Evolutionary conservation across 92 coral and sea anemone genomes (phyloP), one percentile per base, ranked within the genome.

Genomic region (Epizoanthus fatuus): DNA sequence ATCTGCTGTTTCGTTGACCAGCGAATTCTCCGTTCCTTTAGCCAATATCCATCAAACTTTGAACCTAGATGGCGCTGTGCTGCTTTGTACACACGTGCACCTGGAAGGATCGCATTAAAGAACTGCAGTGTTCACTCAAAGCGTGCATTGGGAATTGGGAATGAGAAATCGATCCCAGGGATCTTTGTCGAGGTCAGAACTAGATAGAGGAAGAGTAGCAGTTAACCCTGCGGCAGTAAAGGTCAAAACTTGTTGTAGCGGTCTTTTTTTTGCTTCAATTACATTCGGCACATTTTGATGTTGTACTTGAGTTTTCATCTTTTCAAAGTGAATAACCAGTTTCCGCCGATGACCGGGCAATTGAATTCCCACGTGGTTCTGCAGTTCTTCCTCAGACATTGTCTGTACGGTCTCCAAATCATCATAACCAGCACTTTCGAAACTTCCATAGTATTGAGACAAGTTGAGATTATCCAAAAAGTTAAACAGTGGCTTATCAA

Each of bases 81-180:
- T 8, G 81, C 75, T 69, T 84, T 54, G 38, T 84, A 84, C 13
- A 47, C 58, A 55, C 67, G n/a, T n/a, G n/a, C n/a, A n/a, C n/a
- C 71, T 39, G 82, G 82, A 6, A 84, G 80, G 66, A 84, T 39
- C 7, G 71, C 60, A 72, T 84, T 84, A 73, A 84, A 84, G 38
- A 69, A 84, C 81, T 84, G 19, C n/a, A n/a, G n/a, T 76, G 75
- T 64, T 76, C 69, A 19, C 17, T 64, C 79, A 71, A 84, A 84
- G 74, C 87, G 51, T n/a, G 81, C 70, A 3, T 74, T 68, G 20
- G 81, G 87, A 62, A 3, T 74, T 68, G 20, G 81, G 87, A 62
- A 84, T 84, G 20, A 84, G 64, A 56, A 71, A 84, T 40, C 70
- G 29, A 45, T 84, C 76, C 64, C 88, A 84, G 10, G 82, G 88